Conservation (phyloP, 1,140 invertebrate genomes). For the Drosophila lacteicornis region DNA sequence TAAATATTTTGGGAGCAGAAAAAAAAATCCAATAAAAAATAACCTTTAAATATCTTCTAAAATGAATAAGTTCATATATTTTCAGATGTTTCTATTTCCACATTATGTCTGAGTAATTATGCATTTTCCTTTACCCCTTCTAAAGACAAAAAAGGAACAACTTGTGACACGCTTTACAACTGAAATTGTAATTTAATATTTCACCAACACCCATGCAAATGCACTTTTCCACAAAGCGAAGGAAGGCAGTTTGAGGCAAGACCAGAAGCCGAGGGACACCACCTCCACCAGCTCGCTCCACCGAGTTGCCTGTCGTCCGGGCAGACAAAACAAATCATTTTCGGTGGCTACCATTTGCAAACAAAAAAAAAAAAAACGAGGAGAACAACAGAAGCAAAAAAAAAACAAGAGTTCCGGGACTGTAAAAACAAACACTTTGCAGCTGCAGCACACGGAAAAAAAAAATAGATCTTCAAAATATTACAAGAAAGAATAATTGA, state of each 20-base stretch:
- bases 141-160: background rate
- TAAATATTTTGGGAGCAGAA: no score
- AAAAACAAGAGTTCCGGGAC: slow-evolving; percentile 52
- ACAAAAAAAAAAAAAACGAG: slow-evolving; percentile 52
- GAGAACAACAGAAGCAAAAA: slow-evolving; percentile 43
- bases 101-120: no score
- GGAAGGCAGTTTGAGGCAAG: slow-evolving; percentile 18
- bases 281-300: slow-evolving; percentile 2
- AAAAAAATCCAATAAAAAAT: background rate
- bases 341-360: slow-evolving; percentile 64
- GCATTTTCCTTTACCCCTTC: background rate
- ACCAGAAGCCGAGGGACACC: slow-evolving; percentile 17
- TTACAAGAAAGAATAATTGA: background rate
- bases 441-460: slow-evolving; percentile 34
- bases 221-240: slow-evolving; percentile 30
- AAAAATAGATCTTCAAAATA: slow-evolving; percentile 5
- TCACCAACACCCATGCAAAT: slow-evolving; percentile 33
- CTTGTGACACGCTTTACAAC: slow-evolving; percentile 31
- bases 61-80: no score
- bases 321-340: slow-evolving; percentile 82
- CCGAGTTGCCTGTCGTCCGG: slow-evolving; percentile 34
- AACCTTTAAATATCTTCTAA: background rate
- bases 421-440: slow-evolving; percentile 71
- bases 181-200: slow-evolving; percentile 65
- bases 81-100: background rate